Base-by-base conservation (phyloP, 2,888 invertebrate genomes). In the Drosophila helvetica region DNA sequence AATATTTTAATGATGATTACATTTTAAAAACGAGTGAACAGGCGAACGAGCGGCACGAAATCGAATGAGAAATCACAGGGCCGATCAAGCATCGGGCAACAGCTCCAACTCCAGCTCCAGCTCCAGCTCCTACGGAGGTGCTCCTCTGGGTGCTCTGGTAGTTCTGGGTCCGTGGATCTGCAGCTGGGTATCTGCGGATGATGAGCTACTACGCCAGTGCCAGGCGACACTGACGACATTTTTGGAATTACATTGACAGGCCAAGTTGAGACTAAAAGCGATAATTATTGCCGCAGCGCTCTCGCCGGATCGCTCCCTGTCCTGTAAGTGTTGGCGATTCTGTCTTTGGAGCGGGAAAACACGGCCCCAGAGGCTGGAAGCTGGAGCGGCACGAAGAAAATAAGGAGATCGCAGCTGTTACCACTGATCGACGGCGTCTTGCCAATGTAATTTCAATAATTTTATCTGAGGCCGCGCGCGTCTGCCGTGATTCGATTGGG, bases 361-460 rank as follows among this genome's bases (percentile, higher is more conserved):
- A 38, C 25, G 62, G 18, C 52, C n/a, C 1, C 52, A 46, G 46
- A 46, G 51, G 6, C 18, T 12, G n/a, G 30, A 2, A 3, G n/a
- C n/a, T 27, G 19, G 42, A 63, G 51, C 12, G 10, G 17, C 25
- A 12, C 15, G n/a, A 33, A 38, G 48, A 18, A 30, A 25, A 27
- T 38, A 38, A 4, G 43, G 9, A 50, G 61, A 53, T 68, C 62
- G 70, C 80, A 74, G 58, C 75, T 68, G 77, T 68, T 63, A 65
- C 61, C 54, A 73, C 67, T 77, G 74, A 86, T 81, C 85, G 81
- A 84, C 83, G 83, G 86, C 83, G 83, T 83, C 82, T 81, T 81
- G 80, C 84, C 88, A 88, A 88, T 86, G 86, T 88, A 86, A 86
- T 86, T 86, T 86, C 86, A 90, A 90, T 90, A 90, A 90, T 90